Evolutionary conservation across 2,113 vertebrate species (phyloP).

Genomic region (Seriola rivoliana): DNA sequence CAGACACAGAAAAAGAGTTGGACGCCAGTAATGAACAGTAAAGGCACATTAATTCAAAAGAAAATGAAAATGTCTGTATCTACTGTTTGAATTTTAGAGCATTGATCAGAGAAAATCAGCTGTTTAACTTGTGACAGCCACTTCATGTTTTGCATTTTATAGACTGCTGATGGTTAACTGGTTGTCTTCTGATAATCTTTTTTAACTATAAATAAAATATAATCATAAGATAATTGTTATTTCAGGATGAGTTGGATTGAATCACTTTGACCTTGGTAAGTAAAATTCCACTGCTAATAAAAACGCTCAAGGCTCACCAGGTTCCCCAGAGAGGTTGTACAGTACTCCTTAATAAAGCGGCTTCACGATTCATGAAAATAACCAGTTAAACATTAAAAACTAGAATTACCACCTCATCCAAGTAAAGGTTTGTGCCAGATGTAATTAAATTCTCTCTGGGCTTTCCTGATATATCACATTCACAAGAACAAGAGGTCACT

Average conservation of each 20-base stretch:
- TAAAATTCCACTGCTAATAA: not conserved
- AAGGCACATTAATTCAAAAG: not conserved
- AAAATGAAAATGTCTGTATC: not conserved
- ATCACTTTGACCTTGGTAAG: not conserved
- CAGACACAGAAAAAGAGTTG: not conserved
- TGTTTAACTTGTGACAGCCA: not conserved
- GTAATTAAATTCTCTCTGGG: no score
- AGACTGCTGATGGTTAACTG: not conserved
- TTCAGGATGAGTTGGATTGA: not conserved
- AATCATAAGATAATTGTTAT: not conserved
- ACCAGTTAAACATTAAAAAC: not conserved
- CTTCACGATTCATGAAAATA: not conserved
- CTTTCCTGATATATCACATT: no score
- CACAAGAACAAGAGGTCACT: no score
- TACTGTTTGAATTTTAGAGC: not conserved
- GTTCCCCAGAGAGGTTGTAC: no score
- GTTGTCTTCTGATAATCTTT: no score
- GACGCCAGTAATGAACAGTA: no score
- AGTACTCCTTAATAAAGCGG: not conserved
- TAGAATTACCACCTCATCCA: no score
- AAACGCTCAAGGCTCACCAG: not conserved
- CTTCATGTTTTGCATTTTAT: not conserved
- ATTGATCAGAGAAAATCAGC: not conserved
- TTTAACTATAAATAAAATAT: no score
- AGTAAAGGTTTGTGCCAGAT: no score